Conservation (phyloP, 2,888 invertebrate genomes). For the Linnaemya tessellans region DNA sequence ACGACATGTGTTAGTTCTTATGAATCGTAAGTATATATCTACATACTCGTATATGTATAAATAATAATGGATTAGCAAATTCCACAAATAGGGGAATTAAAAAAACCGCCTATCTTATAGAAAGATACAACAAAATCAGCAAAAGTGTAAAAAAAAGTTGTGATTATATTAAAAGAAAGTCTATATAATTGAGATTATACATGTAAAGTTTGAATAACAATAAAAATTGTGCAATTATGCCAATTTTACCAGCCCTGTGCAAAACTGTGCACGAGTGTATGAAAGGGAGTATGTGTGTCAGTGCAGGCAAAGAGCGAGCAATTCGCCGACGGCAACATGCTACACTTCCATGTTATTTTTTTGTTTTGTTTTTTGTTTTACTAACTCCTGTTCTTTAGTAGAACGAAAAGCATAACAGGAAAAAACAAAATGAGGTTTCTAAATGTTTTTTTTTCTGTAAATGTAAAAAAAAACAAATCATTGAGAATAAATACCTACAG, state of each 20-base stretch:
- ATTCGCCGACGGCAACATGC: slow-evolving; percentile 63
- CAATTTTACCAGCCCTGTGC: neutral
- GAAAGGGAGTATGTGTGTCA: neutral
- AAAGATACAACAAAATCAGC: no score
- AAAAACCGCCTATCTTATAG: no score
- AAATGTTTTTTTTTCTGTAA: neutral
- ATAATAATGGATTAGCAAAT: no score
- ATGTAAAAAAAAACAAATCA: neutral
- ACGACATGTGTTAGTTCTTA: no score
- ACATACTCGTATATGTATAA: no score
- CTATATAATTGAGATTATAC: no score
- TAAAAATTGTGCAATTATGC: no score
- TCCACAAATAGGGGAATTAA: no score
- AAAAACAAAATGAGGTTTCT: slow-evolving; percentile 49
- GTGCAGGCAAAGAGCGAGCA: slow-evolving; percentile 52
- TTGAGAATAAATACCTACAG: neutral
- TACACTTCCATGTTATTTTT: neutral
- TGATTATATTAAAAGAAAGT: no score
- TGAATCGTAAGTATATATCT: no score
- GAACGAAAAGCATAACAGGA: slow-evolving; percentile 12
- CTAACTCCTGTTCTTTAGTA: slow-evolving; percentile 52
- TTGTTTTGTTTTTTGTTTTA: slow-evolving; percentile 9
- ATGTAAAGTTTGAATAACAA: no score
- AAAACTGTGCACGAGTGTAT: neutral
- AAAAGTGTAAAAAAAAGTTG: no score